phyloP scores from a whole-genome alignment of 1,140 invertebrate genomes.

The Drosophila kurseongensis region DNA sequence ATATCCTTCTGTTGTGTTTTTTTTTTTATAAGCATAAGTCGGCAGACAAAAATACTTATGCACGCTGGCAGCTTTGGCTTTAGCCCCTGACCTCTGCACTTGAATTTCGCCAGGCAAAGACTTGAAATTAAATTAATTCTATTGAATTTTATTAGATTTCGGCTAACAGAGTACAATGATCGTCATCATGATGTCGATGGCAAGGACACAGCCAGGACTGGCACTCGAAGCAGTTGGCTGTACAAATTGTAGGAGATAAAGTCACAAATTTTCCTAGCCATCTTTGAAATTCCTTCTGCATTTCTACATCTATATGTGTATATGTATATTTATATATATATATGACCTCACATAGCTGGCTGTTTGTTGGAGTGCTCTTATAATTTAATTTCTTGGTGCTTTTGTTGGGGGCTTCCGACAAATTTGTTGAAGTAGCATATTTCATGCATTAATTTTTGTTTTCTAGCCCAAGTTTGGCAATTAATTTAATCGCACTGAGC shows the following conservation, averaged over 20 bases:
- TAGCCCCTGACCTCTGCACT: conserved; percentile 54
- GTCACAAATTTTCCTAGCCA: conserved; percentile 31
- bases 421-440: conserved; percentile 65
- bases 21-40: conserved; percentile 9
- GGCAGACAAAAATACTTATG: conserved; percentile 44
- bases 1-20: conserved; percentile 11
- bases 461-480: conserved; percentile 55
- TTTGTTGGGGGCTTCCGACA: conserved; percentile 51
- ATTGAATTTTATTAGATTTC: conserved; percentile 80
- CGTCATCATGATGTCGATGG: conserved; percentile 35
- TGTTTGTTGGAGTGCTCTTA: conserved; percentile 38
- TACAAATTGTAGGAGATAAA: conserved; percentile 37
- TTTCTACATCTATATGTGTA: conserved; percentile 28
- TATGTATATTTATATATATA: conserved; percentile 9
- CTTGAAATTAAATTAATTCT: conserved; percentile 78
- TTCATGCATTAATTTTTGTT: conserved; percentile 63
- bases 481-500: conserved; percentile 64
- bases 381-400: conserved; percentile 70
- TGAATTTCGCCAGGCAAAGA: conserved; percentile 62
- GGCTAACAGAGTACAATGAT: conserved; percentile 47
- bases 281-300: conserved; percentile 38
- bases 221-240: conserved; percentile 34
- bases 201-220: conserved; percentile 46
- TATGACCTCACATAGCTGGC: background rate
- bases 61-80: conserved; percentile 47